Evolutionary conservation across 2,888 invertebrate species (phyloP), one percentile per base, ranked within the genome.

Genomic region (Tenthredo amoena): DNA sequence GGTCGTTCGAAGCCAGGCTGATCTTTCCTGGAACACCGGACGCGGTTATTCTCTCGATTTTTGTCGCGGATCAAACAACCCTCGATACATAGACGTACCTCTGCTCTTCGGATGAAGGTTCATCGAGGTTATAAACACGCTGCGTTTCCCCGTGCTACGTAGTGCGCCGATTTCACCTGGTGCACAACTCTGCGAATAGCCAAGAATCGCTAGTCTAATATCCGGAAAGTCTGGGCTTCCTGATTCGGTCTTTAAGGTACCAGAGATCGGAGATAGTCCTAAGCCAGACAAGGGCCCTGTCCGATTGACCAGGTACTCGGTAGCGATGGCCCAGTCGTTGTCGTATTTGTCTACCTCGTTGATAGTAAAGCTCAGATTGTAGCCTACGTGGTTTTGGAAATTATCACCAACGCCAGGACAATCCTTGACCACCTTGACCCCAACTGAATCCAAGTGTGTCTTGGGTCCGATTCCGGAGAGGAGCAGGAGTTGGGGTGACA

Each of bases 81-180:
- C 4, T 34, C 34, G 4, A 34, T 34, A 2, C 34, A 34, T 34
- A 1, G 6, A 31, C 12, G 5, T 86, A 91, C 96, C 97, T 88
- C 95, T 94, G 88, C 96, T 96, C 86, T 95, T 95, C 0, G 96
- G 96, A 85, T 96, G 96, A 0, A 96, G 91, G 10, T 95, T 94
- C 68, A 96, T 94, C 0, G 96, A 0, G 1, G 4, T 7, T 34
- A 71, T 5, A 1, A 2, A 18, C 10, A 72, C 37, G 1, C n/a
- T 72, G 87, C 95, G 37, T 89, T 93, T 76, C 79, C 89, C 89
- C 40, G 88, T 87, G 84, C 88, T 91, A 18, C 93, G 92, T 0
- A 91, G 71, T 0, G 94, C 93, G 0, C 94, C 94, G 0, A 94
- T 90, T 43, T 93, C 91, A 0, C 96, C 96, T 95, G 89, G 87